phyloP scores from a whole-genome alignment of 2,888 invertebrate species.

The Euplexia lucipara region DNA sequence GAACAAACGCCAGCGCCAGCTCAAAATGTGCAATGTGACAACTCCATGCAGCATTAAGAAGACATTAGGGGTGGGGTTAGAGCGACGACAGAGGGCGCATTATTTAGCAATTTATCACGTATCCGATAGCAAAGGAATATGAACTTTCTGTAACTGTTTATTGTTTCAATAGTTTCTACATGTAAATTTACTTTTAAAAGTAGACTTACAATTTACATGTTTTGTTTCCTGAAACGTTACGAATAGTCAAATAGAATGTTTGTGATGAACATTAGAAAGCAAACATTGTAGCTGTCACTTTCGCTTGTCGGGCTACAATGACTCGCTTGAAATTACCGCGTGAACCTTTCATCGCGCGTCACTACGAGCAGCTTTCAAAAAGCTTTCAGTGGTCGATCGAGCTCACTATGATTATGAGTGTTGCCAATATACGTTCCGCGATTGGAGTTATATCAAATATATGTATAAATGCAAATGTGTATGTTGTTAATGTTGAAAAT shows the following conservation, averaged over 20 bases:
- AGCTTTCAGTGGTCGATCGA: conserved; percentile 88
- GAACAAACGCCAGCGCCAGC: conserved; percentile 76
- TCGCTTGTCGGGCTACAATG: conserved; percentile 75
- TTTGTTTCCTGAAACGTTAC: conserved; percentile 11
- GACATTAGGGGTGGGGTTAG: conserved; percentile 84
- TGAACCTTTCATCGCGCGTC: conserved; percentile 86
- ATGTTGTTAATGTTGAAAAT: conserved; percentile 65
- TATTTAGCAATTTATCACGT: conserved; percentile 86
- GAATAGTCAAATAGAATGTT: conserved; percentile 46
- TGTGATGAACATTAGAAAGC: conserved; percentile 55
- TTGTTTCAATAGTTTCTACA: conserved; percentile 30
- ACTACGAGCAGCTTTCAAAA: conserved; percentile 88
- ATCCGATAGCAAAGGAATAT: conserved; percentile 75
- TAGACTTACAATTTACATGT: conserved; percentile 22
- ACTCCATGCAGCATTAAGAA: conserved; percentile 89
- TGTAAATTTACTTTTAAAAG: conserved; percentile 16
- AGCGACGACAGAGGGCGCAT: conserved; percentile 80
- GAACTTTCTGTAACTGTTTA: conserved; percentile 54
- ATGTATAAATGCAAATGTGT: conserved; percentile 68
- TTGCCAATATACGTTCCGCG: conserved; percentile 78
- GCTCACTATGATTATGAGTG: conserved; percentile 82
- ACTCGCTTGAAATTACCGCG: conserved; percentile 81
- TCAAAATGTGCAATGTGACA: conserved; percentile 87
- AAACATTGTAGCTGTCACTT: conserved; percentile 72
- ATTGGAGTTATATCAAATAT: conserved; percentile 74